Percentiles rank a stretch among this genome's conserved stretches.
phyloP scores from a whole-genome alignment of 2,797 vertebrate genomes.

The Ptychobarbus kaznakovi region DNA sequence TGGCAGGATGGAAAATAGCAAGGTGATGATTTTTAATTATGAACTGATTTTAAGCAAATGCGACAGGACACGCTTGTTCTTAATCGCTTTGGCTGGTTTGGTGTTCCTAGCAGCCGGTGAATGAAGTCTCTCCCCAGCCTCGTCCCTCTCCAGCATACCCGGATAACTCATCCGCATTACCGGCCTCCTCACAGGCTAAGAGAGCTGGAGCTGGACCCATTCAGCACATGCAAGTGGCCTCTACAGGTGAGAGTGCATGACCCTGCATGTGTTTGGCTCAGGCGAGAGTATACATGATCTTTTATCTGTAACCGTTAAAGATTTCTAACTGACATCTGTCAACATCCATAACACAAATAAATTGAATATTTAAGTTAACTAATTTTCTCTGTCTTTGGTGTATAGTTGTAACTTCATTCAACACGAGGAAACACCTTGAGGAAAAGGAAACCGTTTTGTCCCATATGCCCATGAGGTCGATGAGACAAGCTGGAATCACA shows the following conservation, averaged over 20 bases:
- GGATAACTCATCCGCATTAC: conserved; percentile 57
- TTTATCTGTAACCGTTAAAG: neutral
- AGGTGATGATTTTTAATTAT: conserved; percentile 70
- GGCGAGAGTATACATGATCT: neutral
- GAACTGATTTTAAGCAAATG: neutral
- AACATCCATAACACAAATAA: neutral
- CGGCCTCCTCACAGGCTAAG: conserved; percentile 46
- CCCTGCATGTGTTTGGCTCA: neutral
- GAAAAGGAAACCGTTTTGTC: conserved; percentile 65
- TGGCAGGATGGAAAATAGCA: conserved; percentile 75
- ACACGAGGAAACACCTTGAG: conserved; percentile 69
- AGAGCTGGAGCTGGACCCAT: conserved; percentile 66
- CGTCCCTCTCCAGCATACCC: conserved; percentile 59
- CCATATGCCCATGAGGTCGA: conserved; percentile 72
- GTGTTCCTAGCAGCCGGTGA: conserved; percentile 77
- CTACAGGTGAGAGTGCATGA: conserved; percentile 70
- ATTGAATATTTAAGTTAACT: neutral
- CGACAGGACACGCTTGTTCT: neutral
- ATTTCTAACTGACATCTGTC: neutral
- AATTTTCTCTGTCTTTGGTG: conserved; percentile 11
- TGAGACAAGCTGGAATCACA: conserved; percentile 76
- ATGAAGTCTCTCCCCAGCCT: conserved; percentile 77
- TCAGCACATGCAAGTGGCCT: conserved; percentile 77
- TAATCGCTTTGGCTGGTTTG: conserved; percentile 57
- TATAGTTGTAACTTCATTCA: conserved; percentile 76